Conservation (phyloP, 2,888 invertebrate species). For the Meloe dianella region DNA sequence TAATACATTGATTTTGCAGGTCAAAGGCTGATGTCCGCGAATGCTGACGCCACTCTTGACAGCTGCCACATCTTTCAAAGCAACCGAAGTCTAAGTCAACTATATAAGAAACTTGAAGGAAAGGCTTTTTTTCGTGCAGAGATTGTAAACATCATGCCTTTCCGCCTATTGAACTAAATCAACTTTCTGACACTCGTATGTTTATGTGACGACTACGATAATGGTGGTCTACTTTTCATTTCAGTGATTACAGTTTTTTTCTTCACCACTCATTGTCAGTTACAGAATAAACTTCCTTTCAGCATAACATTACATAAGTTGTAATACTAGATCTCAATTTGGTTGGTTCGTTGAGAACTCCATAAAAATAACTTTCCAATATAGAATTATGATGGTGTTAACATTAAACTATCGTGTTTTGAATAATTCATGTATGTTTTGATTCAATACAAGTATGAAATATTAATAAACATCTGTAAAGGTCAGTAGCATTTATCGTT, state of each 20-base stretch:
- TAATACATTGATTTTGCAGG: constrained; percentile 50
- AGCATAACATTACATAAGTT: no score
- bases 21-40: constrained; percentile 45
- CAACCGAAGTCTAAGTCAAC: constrained; percentile 22
- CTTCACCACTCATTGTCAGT: no score
- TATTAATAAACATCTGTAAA: neutral
- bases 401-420: neutral
- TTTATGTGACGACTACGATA: neutral
- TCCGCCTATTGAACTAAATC: constrained; percentile 29
- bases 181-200: constrained; percentile 16
- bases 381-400: no score
- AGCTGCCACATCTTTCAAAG: constrained; percentile 47
- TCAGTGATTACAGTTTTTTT: neutral
- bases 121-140: neutral
- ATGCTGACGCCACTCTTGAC: constrained; percentile 51
- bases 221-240: neutral
- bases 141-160: constrained; percentile 31
- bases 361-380: no score
- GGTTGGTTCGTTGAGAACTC: no score
- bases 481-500: neutral
- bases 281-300: no score
- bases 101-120: constrained; percentile 1
- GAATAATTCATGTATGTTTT: neutral
- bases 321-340: no score
- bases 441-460: neutral